Evolutionary conservation across 2,797 vertebrate genomes (phyloP), one percentile per base, ranked within the genome.

Genomic region (Rhynchotus rufescens): DNA sequence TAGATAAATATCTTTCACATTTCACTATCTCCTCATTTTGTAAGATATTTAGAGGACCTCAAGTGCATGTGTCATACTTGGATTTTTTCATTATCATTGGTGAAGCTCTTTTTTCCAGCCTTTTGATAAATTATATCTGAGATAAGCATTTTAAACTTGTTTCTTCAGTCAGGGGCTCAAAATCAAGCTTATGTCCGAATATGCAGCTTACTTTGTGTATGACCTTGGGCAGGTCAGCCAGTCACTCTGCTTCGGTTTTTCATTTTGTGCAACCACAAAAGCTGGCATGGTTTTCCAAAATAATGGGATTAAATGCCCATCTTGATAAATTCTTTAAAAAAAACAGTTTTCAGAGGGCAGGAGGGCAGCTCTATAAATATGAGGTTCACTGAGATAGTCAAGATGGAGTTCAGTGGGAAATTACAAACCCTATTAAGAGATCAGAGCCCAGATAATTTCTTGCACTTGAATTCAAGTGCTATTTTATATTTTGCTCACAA

Each of bases 1-100:
- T 72, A 72, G 62, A 85, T 84, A 94, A 84, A 56, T 82, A 80
- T 54, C 66, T 60, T 89, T 57, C 80, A 65, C 73, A 60, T 84
- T 90, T 95, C 66, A 89, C 52, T 79, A 51, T 75, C 56, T 93
- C n/a, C 32, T 72, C 34, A 67, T 74, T 92, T 84, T 79, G 28
- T 26, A 77, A 83, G 59, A 32, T 32, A 68, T 88, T 94, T 86
- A 90, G 57, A 89, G 54, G 66, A 89, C 72, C 51, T 82, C 68
- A 91, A 86, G 68, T 67, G 28, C 49, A 40, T 32, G 10, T 56
- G 28, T 30, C 44, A 56, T 40, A 67, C 23, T 7, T 51, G 17
- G 23, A 59, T 14, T 54, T 64, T 32, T 54, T 74, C 78, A 56
- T 68, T 40, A 21, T 3, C 2, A 36, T 38, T 23, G 34, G 34